A percentile compares a stretch with the other conserved stretches of the same genome.
Evolutionary conservation across 2,797 vertebrate genomes (phyloP).

Genomic region (Scomberomorus guttatus): DNA sequence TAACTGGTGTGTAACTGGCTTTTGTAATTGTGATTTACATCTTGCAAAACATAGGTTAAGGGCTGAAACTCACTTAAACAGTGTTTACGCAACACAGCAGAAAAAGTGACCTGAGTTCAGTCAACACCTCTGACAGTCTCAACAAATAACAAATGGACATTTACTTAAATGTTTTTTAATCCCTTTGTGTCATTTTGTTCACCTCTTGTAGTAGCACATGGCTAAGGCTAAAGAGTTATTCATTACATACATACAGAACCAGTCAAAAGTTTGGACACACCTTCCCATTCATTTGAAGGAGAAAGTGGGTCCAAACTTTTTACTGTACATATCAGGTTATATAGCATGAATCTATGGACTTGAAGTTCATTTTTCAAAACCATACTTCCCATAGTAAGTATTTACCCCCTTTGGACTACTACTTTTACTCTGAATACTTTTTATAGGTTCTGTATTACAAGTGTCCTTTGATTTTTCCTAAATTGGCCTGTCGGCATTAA

Average conservation of each 20-base stretch:
- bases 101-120: neutral
- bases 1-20: neutral
- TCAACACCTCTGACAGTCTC: neutral
- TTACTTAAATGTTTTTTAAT: neutral
- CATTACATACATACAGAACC: no score
- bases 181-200: neutral
- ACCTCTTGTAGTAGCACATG: neutral
- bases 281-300: no score
- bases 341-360: neutral
- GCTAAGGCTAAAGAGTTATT: neutral
- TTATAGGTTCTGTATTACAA: neutral
- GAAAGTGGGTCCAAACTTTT: no score
- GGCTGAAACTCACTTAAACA: neutral
- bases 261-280: no score
- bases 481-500: conserved; percentile 33
- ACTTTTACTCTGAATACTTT: neutral
- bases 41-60: no score
- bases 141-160: neutral
- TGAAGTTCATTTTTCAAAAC: neutral
- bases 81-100: neutral
- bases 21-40: neutral
- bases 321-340: neutral
- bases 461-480: neutral
- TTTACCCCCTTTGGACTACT: neutral
- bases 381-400: neutral